Base-by-base conservation (phyloP, 2,888 invertebrate species). In the Pristionchus exspectatus region DNA sequence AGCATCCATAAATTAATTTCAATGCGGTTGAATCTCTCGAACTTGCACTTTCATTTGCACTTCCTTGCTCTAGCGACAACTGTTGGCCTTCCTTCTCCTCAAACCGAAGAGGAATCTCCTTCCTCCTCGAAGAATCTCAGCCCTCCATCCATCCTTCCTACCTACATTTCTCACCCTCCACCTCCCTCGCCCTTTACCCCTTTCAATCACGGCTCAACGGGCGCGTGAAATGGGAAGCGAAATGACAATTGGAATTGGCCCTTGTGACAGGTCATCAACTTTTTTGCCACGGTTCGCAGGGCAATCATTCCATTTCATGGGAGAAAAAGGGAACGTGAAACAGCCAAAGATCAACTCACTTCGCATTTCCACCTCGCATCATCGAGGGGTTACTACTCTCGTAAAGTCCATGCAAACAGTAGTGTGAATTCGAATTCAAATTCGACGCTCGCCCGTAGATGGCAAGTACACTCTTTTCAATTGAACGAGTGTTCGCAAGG, bases 151-250 rank as follows among this genome's bases (percentile, higher is more conserved):
- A 5, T 72, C 72, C 77, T 77, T 77, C 9, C 44, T n/a, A 38
- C 77, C 77, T n/a, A 18, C 77, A 44, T 74, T 74, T 74, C 77
- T 33, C 77, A 38, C 44, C 44, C 77, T 21, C 44, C 77, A 38
- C 44, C 44, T 44, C 69, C 16, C 44, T 24, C 27, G 18, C 69
- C 27, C 69, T 69, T 21, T 56, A 0, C 24, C 77, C 44, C 44
- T 16, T n/a, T 77, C 77, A 77, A 77, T 77, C 77, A 77, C 77
- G 77, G 77, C 77, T 77, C 77, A 77, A 24, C 30, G 77, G 24
- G n/a, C 77, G 21, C 44, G 24, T 7, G 44, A 77, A 77, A 38
- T 38, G 21, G 38, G 14, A 44, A n/a, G 0, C 10, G 77, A 44
- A 77, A 77, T n/a, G 44, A 44, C 77, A 77, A 77, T 77, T 27